These are phyloP conservation scores for Steinernema carpocapsae DNA, from an alignment of 2,888 invertebrate genomes.

Conservation along the genomic window DNA sequence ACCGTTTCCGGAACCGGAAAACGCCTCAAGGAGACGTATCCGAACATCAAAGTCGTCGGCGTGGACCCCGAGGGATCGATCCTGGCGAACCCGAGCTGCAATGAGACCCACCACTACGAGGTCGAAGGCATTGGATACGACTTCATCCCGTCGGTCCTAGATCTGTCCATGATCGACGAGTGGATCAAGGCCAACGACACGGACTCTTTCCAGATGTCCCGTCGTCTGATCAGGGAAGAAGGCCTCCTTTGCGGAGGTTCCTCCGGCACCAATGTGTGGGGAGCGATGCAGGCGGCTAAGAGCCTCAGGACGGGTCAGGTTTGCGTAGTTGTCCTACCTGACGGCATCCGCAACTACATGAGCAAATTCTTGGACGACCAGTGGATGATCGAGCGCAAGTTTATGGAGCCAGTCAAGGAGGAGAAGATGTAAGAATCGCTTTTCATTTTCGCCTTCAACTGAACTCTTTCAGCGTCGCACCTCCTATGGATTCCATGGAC, in stretches of 20 bases:
- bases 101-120: conserved; percentile 79
- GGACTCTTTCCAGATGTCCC: conserved; percentile 81
- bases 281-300: conserved; percentile 70
- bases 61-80: conserved; percentile 65
- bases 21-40: conserved; percentile 56
- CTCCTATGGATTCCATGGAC: too few species aligned
- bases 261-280: conserved; percentile 55
- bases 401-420: neutral
- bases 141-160: conserved; percentile 86
- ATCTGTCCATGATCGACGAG: conserved; percentile 74
- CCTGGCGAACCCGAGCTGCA: conserved; percentile 70
- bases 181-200: conserved; percentile 69
- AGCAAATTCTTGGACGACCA: conserved; percentile 58
- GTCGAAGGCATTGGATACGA: conserved; percentile 90
- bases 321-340: conserved; percentile 85
- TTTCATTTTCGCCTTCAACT: neutral
- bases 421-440: neutral
- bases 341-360: conserved; percentile 80
- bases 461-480: too few species aligned
- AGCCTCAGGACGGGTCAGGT: conserved; percentile 82
- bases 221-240: conserved; percentile 86
- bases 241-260: conserved; percentile 76
- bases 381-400: conserved; percentile 52
- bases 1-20: conserved; percentile 85
- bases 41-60: conserved; percentile 60